phyloP scores from a whole-genome alignment of 2,113 vertebrate species.

The Pandion haliaetus region DNA sequence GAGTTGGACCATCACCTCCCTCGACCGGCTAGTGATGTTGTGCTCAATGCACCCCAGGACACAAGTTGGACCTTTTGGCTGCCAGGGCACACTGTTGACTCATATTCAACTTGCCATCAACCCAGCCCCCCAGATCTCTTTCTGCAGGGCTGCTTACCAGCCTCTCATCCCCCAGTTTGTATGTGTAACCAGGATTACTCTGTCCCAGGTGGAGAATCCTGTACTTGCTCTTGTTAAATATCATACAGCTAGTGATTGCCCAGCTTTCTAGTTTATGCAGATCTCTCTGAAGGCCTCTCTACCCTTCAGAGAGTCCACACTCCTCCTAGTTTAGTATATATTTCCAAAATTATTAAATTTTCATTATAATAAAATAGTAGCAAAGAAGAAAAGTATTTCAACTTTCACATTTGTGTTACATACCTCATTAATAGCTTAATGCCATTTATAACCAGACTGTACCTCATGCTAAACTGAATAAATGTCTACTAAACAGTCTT shows the following conservation, averaged over 20 bases:
- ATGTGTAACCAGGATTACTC: not conserved
- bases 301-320: fast-evolving
- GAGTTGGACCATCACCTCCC: not conserved
- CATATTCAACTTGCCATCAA: not conserved
- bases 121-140: not conserved
- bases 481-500: not conserved
- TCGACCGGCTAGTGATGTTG: fast-evolving
- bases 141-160: not conserved
- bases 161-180: not conserved
- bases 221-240: not conserved
- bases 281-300: not conserved
- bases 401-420: not conserved
- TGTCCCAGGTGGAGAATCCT: not conserved
- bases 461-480: not conserved
- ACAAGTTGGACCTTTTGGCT: fast-evolving
- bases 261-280: not conserved
- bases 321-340: not conserved
- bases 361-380: not conserved
- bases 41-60: not conserved
- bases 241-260: not conserved
- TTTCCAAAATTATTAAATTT: not conserved
- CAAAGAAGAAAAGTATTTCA: not conserved
- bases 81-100: not conserved
- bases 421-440: not conserved
- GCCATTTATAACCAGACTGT: not conserved